Conservation (phyloP, 2,888 invertebrate genomes). For the Augiades crinisus region DNA sequence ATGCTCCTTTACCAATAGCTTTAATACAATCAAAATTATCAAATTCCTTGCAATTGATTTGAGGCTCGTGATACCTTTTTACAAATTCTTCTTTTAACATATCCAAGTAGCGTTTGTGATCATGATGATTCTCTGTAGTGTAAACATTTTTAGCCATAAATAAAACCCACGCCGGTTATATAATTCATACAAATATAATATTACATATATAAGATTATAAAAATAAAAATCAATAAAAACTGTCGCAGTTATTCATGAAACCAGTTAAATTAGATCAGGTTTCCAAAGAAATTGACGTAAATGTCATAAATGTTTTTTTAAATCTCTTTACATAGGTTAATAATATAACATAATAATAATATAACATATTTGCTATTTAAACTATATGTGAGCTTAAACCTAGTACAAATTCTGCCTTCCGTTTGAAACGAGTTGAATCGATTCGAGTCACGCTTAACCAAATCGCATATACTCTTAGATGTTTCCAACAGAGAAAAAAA, state of each 20-base stretch:
- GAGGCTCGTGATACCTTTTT: slow-evolving; percentile 43
- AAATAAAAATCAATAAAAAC: too few species aligned
- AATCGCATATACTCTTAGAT: too few species aligned
- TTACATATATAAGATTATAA: slow-evolving; percentile 6
- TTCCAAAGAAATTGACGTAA: not conserved
- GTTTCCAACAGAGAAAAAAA: too few species aligned
- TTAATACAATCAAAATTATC: slow-evolving; percentile 87
- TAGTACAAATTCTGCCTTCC: too few species aligned
- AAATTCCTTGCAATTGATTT: slow-evolving; percentile 35
- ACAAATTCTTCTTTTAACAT: slow-evolving; percentile 60
- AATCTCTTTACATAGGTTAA: too few species aligned
- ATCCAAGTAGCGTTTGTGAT: slow-evolving; percentile 58
- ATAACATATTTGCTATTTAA: too few species aligned
- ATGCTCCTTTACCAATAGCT: slow-evolving; percentile 93
- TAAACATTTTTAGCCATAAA: slow-evolving; percentile 54
- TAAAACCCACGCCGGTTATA: not conserved
- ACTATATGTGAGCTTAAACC: too few species aligned
- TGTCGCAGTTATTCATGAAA: slow-evolving; percentile 2
- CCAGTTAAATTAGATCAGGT: not conserved
- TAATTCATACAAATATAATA: not conserved
- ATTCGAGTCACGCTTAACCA: too few species aligned
- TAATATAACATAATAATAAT: too few species aligned
- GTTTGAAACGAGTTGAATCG: too few species aligned
- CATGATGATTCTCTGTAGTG: slow-evolving; percentile 54
- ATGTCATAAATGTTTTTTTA: too few species aligned